Conservation (phyloP, 2,797 vertebrate species). For the Gambelia wislizenii region DNA sequence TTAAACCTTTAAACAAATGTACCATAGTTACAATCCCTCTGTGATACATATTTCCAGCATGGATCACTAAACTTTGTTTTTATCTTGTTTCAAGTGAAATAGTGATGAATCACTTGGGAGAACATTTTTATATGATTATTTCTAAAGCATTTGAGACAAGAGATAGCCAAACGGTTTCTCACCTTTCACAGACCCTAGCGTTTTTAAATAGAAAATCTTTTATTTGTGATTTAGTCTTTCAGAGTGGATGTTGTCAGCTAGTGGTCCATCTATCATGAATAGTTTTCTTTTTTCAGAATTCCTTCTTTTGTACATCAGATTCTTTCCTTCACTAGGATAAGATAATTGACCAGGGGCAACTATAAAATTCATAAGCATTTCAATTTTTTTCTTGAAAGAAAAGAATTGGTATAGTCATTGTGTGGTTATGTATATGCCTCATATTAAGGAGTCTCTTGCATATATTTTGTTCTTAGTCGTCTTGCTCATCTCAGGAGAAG, state of each 20-base stretch:
- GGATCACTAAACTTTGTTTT: background rate
- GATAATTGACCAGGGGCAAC: background rate
- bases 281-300: background rate
- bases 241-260: background rate
- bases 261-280: background rate
- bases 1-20: background rate
- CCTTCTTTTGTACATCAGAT: background rate
- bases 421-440: slow-evolving; percentile 27
- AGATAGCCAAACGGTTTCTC: background rate
- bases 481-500: slow-evolving; percentile 99
- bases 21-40: background rate
- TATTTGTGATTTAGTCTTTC: background rate
- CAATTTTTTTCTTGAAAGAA: slow-evolving; percentile 2
- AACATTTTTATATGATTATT: background rate
- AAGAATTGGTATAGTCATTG: background rate
- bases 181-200: background rate
- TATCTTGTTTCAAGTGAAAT: background rate
- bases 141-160: background rate
- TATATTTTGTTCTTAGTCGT: slow-evolving; percentile 94
- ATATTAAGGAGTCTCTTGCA: slow-evolving; percentile 83
- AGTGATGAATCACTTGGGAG: background rate
- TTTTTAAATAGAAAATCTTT: background rate
- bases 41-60: background rate
- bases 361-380: background rate
- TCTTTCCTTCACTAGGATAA: background rate